Conservation (phyloP, 92 coral and sea anemone species). For the Actinostola sp. region DNA sequence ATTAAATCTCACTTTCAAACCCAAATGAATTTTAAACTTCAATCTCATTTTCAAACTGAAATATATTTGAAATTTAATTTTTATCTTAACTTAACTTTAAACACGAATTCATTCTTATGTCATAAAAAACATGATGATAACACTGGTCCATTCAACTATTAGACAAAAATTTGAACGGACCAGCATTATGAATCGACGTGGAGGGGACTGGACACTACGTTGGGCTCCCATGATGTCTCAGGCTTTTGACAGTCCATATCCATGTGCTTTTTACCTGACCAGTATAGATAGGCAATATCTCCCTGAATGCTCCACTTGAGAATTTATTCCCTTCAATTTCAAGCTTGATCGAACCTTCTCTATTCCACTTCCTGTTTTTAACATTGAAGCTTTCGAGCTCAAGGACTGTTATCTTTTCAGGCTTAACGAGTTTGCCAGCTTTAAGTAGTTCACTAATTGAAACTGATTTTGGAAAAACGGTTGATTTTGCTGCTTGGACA, state of each 20-base stretch:
- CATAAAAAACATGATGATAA: background rate
- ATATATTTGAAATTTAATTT: too few species aligned
- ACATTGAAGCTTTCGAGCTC: too few species aligned
- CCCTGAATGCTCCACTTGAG: too few species aligned
- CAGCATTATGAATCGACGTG: constrained; percentile 41
- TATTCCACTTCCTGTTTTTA: too few species aligned
- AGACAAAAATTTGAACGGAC: constrained; percentile 20
- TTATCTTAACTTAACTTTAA: background rate
- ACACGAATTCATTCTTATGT: background rate
- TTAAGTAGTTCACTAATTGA: constrained; percentile 57
- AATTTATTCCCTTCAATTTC: too few species aligned
- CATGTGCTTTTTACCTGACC: too few species aligned
- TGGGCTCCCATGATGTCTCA: too few species aligned
- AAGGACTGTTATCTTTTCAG: background rate
- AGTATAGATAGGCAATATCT: too few species aligned
- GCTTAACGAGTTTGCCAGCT: constrained; percentile 65
- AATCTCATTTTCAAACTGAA: too few species aligned
- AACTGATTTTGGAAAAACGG: constrained; percentile 46
- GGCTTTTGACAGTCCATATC: too few species aligned
- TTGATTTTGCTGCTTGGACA: background rate
- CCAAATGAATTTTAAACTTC: background rate
- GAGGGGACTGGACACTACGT: constrained; percentile 25
- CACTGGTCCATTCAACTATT: background rate
- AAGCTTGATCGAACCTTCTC: too few species aligned
- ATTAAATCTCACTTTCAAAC: background rate